phyloP scores from a whole-genome alignment of 1,140 invertebrate genomes.

The Eumeta japonica region DNA sequence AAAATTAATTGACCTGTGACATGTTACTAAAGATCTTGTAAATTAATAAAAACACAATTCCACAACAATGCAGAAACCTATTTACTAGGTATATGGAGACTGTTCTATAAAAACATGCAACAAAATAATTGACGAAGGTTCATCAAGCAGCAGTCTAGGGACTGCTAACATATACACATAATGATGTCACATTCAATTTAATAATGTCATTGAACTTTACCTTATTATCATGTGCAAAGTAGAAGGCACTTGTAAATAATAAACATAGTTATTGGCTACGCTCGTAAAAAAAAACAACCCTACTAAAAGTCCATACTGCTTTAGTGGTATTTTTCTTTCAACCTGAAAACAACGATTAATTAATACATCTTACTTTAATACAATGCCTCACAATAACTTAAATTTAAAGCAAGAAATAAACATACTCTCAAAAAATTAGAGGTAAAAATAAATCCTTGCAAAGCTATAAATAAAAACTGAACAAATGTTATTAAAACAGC shows the following conservation, averaged over 20 bases:
- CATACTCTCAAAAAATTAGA: constrained; percentile 35
- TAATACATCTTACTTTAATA: constrained; percentile 5
- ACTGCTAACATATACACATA: too few species aligned
- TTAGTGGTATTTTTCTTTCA: constrained; percentile 36
- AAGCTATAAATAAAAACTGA: constrained; percentile 36
- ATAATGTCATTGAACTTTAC: too few species aligned
- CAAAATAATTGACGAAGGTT: too few species aligned
- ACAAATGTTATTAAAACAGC: constrained; percentile 42
- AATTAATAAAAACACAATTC: too few species aligned
- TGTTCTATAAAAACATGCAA: too few species aligned
- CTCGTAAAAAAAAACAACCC: constrained; percentile 43
- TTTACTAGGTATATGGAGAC: too few species aligned
- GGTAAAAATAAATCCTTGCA: constrained; percentile 31
- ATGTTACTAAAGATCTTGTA: too few species aligned
- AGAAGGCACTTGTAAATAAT: constrained; percentile 47
- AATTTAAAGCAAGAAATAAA: constrained; percentile 8
- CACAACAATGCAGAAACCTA: too few species aligned
- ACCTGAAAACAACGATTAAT: constrained; percentile 32
- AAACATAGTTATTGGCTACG: constrained; percentile 50
- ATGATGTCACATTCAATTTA: constrained; percentile 5
- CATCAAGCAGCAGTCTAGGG: too few species aligned
- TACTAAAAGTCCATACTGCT: constrained; percentile 36
- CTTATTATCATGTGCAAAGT: constrained; percentile 53
- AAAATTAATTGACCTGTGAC: too few species aligned
- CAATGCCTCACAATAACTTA: constrained; percentile 3